Conservation (phyloP, 1,140 invertebrate species). For the Eurosta solidaginis region DNA sequence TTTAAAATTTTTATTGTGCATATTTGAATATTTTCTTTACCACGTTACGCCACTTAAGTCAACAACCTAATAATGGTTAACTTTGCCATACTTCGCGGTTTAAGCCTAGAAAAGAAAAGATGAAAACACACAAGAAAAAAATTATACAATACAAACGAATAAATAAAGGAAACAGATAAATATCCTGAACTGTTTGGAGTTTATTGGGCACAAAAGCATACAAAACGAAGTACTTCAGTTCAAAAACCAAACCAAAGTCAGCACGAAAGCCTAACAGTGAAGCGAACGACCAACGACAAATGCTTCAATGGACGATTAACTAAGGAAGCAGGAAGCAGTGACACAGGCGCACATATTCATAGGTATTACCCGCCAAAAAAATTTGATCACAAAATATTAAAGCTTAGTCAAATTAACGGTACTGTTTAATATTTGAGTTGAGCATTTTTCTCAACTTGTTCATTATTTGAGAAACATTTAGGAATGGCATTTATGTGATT, state of each 20-base stretch:
- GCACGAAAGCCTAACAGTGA: background rate
- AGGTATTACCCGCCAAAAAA: too few relatives aligned
- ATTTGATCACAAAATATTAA: too few relatives aligned
- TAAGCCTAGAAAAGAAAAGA: background rate
- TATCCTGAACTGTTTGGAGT: background rate
- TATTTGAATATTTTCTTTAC: background rate
- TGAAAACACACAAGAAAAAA: background rate
- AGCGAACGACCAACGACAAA: background rate
- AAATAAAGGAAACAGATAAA: conserved; percentile 22
- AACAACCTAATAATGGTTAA: conserved; percentile 17
- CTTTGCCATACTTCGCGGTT: conserved; percentile 17
- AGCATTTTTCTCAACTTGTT: too few relatives aligned
- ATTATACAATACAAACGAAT: too few relatives aligned
- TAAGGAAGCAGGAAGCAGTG: conserved; percentile 4
- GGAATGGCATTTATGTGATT: too few relatives aligned
- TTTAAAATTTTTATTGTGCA: background rate
- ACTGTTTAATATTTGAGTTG: too few relatives aligned
- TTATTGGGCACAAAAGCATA: conserved; percentile 5
- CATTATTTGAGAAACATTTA: too few relatives aligned
- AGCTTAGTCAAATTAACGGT: too few relatives aligned
- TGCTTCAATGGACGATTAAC: conserved; percentile 9
- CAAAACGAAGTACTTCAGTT: conserved; percentile 17
- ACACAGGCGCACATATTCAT: too few relatives aligned
- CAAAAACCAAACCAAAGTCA: conserved; percentile 1
- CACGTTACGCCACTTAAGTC: conserved; percentile 1